These are phyloP conservation scores for Phyto melanocephala DNA, from an alignment of 2,888 invertebrate genomes.

Conservation along the genomic window DNA sequence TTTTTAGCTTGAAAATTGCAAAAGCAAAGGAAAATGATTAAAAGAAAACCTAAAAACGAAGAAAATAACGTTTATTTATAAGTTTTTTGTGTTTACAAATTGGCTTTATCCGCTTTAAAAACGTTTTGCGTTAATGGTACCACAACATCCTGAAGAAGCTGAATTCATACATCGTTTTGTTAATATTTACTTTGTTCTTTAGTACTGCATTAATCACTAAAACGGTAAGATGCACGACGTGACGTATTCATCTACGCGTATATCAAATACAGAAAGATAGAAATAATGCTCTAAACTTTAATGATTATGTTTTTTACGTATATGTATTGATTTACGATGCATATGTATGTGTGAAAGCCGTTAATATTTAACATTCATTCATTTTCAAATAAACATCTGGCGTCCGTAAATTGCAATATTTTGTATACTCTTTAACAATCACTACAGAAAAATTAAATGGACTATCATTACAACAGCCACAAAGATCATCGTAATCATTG, in stretches of 20 bases:
- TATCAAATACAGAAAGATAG: neutral
- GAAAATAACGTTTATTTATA: too few species aligned
- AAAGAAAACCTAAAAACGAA: too few species aligned
- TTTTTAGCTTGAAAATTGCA: neutral
- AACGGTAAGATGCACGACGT: neutral
- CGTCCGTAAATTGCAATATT: neutral
- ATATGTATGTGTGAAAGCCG: neutral
- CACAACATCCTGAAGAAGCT: neutral
- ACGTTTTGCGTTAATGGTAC: neutral
- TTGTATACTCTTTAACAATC: neutral
- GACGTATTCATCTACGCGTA: neutral
- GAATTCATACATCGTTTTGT: neutral
- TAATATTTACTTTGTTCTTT: neutral
- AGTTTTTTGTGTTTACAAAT: conserved; percentile 12
- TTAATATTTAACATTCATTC: neutral
- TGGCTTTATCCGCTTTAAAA: conserved; percentile 23
- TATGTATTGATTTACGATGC: conserved; percentile 33
- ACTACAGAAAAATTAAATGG: too few species aligned
- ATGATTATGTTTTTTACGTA: too few species aligned
- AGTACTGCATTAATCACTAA: neutral
- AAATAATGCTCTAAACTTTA: neutral
- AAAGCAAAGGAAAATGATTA: neutral
- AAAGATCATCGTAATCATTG: neutral
- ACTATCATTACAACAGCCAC: neutral
- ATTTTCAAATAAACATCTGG: conserved; percentile 20